phyloP scores from a whole-genome alignment of 2,888 invertebrate species.

The Phlogophora meticulosa region DNA sequence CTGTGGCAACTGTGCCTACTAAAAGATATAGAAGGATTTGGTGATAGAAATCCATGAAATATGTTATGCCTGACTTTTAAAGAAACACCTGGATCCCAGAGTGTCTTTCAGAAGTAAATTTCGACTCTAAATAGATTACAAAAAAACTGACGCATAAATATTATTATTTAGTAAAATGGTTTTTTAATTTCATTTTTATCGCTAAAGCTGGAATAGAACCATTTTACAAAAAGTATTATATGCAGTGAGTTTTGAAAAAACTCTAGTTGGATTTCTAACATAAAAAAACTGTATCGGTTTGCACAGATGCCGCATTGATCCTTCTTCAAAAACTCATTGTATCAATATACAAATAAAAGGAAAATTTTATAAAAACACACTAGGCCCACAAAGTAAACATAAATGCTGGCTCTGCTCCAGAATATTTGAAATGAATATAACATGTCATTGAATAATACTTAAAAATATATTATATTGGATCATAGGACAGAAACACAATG shows the following conservation, averaged over 20 bases:
- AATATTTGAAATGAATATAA: constrained; percentile 1
- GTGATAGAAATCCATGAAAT: constrained; percentile 4
- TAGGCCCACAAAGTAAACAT: too few species aligned
- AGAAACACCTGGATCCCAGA: too few species aligned
- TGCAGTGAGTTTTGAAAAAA: not conserved
- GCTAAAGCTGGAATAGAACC: not conserved
- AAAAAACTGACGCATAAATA: too few species aligned
- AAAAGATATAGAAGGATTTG: not conserved
- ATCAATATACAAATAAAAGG: not conserved
- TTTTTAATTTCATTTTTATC: too few species aligned
- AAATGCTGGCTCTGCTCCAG: not conserved
- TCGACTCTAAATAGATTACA: too few species aligned
- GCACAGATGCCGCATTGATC: not conserved
- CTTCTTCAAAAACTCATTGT: not conserved
- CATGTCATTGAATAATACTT: constrained; percentile 11
- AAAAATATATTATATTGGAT: not conserved
- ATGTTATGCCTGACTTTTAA: too few species aligned
- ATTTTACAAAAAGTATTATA: not conserved
- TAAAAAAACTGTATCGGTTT: not conserved
- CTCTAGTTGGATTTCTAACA: not conserved
- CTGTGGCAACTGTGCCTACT: not conserved
- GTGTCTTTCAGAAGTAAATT: too few species aligned
- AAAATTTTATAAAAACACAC: not conserved
- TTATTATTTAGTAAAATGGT: too few species aligned
- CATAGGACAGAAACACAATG: constrained; percentile 27